Percentiles rank a stretch among this genome's conserved stretches.
phyloP scores from a whole-genome alignment of 2,888 invertebrate species.

The Hypena proboscidalis region DNA sequence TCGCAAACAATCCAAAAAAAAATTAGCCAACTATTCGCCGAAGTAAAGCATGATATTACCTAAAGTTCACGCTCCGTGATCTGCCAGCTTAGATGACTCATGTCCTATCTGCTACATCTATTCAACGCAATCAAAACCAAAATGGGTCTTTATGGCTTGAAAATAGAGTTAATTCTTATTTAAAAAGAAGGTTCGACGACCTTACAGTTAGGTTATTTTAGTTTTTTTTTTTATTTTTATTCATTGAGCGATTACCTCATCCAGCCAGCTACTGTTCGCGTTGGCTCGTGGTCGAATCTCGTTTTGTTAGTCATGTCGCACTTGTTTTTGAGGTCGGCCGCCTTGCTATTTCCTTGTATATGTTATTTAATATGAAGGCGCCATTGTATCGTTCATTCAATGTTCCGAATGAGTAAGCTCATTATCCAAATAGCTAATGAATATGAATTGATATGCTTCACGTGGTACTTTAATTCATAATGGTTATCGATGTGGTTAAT shows the following conservation, averaged over 20 bases:
- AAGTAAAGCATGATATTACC: constrained; percentile 27
- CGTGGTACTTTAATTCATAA: no score
- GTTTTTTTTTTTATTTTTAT: constrained; percentile 61
- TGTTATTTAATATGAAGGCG: constrained; percentile 20
- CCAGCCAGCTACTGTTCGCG: constrained; percentile 56
- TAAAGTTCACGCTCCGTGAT: constrained; percentile 59
- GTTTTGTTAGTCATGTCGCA: constrained; percentile 50
- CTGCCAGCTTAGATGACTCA: constrained; percentile 64
- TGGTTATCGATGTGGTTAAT: no score
- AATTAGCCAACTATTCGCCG: constrained; percentile 27
- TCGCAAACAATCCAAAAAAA: constrained; percentile 27
- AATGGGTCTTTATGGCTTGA: constrained; percentile 3
- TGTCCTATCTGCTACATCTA: constrained; percentile 53
- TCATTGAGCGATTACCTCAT: constrained; percentile 75
- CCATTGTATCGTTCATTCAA: constrained; percentile 4
- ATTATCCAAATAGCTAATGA: neutral
- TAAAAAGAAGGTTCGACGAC: constrained; percentile 18
- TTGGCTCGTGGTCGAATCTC: constrained; percentile 35
- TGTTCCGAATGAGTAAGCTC: constrained; percentile 7
- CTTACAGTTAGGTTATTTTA: constrained; percentile 55
- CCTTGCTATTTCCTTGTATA: constrained; percentile 47
- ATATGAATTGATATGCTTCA: neutral
- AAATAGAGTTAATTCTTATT: constrained; percentile 24
- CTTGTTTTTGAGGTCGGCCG: constrained; percentile 51
- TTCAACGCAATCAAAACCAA: constrained; percentile 39